These are phyloP conservation scores for Nicator chloris DNA, from an alignment of 2,113 vertebrate species.

Conservation along the genomic window DNA sequence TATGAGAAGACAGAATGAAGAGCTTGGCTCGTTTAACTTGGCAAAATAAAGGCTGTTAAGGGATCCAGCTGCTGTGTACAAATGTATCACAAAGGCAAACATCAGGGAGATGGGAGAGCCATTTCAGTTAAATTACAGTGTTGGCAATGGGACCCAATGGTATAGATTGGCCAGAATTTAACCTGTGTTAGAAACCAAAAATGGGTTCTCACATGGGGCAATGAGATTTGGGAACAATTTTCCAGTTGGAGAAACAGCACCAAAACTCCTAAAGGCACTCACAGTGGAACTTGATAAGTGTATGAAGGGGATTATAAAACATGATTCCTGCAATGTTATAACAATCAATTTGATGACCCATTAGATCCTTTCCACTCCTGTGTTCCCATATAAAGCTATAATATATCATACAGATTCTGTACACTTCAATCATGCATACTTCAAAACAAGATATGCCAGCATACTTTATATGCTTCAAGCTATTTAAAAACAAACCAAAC, in stretches of 20 bases:
- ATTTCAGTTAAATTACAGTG: not conserved
- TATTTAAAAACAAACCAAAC: not conserved
- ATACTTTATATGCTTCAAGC: not conserved
- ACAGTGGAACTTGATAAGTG: not conserved
- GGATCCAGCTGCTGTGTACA: slow-evolving; percentile 29
- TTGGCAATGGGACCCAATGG: not conserved
- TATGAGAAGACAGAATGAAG: slow-evolving; percentile 4
- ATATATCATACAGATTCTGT: not conserved
- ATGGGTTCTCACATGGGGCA: not conserved
- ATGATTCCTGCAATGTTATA: not conserved
- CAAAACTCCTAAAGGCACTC: not conserved
- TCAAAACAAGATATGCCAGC: not conserved
- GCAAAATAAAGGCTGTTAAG: not conserved
- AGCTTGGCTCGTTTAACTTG: not conserved
- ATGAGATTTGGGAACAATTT: not conserved
- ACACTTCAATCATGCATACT: not conserved
- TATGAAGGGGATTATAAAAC: not conserved
- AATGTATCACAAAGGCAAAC: not conserved
- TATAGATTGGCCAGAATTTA: not conserved
- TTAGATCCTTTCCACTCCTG: not conserved
- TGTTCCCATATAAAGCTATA: not conserved
- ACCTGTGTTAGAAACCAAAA: not conserved
- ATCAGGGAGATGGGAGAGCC: not conserved
- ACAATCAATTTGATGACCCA: not conserved
- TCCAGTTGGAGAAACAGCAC: not conserved